Evolutionary conservation across 2,113 vertebrate species (phyloP).

Genomic region (Apaloderma vittatum): DNA sequence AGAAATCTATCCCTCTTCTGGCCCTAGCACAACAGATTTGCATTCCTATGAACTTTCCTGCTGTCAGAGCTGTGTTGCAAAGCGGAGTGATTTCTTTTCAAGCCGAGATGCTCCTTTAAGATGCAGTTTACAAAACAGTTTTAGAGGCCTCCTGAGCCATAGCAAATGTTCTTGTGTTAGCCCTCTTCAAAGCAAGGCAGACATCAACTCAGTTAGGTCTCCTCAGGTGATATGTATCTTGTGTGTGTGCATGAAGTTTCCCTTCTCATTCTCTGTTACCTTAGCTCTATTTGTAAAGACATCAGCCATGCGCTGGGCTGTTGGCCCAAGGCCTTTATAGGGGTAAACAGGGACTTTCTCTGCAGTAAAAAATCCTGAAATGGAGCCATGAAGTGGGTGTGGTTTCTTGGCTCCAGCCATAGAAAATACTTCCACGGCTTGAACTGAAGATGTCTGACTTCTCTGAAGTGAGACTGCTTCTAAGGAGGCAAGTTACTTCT

Average conservation of each 20-base stretch:
- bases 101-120: neutral
- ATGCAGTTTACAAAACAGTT: neutral
- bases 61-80: conserved; percentile 1
- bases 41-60: neutral
- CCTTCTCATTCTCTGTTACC: neutral
- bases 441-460: neutral
- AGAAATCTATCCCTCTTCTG: neutral
- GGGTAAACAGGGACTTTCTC: neutral
- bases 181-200: neutral
- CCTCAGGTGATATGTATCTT: neutral
- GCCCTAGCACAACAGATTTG: neutral
- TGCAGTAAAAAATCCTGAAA: neutral
- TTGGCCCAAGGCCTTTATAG: neutral
- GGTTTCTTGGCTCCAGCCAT: neutral
- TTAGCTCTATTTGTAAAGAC: neutral
- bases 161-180: neutral
- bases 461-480: neutral
- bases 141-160: neutral
- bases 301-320: neutral
- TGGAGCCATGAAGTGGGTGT: neutral
- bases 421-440: neutral
- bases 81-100: neutral
- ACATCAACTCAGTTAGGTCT: neutral
- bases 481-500: neutral
- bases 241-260: neutral